Evolutionary conservation across 2,113 vertebrate genomes (phyloP).

Genomic region (Urocynchramus pylzowi): DNA sequence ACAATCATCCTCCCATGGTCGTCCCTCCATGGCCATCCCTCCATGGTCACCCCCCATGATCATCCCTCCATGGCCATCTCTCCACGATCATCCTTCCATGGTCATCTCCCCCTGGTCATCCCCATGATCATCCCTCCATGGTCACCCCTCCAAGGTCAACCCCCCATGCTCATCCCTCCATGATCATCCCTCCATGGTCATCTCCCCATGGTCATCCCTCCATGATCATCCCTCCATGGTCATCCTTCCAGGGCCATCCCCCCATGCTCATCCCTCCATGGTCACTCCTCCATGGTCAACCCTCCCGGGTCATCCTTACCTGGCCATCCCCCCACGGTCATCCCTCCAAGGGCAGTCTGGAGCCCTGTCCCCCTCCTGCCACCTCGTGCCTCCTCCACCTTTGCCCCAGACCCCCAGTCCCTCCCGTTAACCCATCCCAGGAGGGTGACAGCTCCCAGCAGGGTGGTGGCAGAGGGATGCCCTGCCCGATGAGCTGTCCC

Average conservation of each 20-base stretch:
- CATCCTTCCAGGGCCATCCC: too few species aligned
- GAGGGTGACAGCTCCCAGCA: background rate
- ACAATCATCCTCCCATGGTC: fast-evolving
- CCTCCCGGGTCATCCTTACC: too few species aligned
- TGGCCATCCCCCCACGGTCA: too few species aligned
- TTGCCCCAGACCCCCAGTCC: background rate
- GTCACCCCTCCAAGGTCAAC: fast-evolving
- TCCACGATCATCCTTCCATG: background rate
- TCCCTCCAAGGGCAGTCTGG: background rate
- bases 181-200: too few species aligned
- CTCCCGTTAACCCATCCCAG: background rate
- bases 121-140: background rate
- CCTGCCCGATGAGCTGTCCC: fast-evolving
- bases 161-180: too few species aligned
- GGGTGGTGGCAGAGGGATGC: background rate
- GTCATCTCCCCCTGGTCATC: too few species aligned
- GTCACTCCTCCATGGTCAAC: background rate
- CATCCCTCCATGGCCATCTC: too few species aligned
- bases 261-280: background rate
- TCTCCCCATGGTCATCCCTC: too few species aligned
- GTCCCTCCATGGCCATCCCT: too few species aligned
- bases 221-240: too few species aligned
- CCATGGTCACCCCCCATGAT: too few species aligned
- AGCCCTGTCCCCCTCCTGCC: background rate
- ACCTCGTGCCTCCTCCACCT: background rate